These are phyloP conservation scores for Tanytarsus gracilentus DNA, from an alignment of 2,888 invertebrate species.

Conservation along the genomic window DNA sequence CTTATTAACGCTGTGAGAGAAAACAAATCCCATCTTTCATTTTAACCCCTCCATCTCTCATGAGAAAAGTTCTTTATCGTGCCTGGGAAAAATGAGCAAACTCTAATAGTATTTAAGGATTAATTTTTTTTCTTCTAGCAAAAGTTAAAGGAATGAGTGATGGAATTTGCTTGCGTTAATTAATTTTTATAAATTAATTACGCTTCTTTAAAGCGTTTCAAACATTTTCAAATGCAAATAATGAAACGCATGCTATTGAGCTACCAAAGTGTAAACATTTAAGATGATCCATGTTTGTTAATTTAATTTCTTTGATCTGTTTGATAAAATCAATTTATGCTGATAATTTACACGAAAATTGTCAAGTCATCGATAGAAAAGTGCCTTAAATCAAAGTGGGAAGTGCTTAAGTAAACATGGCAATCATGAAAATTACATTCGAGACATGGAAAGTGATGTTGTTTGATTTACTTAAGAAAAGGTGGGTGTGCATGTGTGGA, in stretches of 20 bases:
- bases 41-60: slow-evolving; percentile 20
- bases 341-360: background rate
- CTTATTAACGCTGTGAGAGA: slow-evolving; percentile 26
- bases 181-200: slow-evolving; percentile 29
- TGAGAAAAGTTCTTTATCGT: background rate
- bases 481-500: slow-evolving; percentile 9
- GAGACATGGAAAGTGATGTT: background rate
- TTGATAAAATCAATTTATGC: background rate
- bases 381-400: slow-evolving; percentile 5
- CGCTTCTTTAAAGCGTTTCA: no score
- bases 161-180: slow-evolving; percentile 10
- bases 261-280: no score
- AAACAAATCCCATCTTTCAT: slow-evolving; percentile 7
- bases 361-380: slow-evolving; percentile 18
- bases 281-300: slow-evolving; percentile 27
- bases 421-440: background rate
- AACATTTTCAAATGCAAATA: no score
- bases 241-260: no score
- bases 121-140: background rate
- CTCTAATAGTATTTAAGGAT: slow-evolving; percentile 29
- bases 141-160: background rate
- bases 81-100: slow-evolving; percentile 27
- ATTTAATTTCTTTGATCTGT: slow-evolving; percentile 23
- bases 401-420: slow-evolving; percentile 17
- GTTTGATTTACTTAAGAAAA: slow-evolving; percentile 3